phyloP scores from a whole-genome alignment of 2,113 vertebrate genomes.

The human region DNA sequence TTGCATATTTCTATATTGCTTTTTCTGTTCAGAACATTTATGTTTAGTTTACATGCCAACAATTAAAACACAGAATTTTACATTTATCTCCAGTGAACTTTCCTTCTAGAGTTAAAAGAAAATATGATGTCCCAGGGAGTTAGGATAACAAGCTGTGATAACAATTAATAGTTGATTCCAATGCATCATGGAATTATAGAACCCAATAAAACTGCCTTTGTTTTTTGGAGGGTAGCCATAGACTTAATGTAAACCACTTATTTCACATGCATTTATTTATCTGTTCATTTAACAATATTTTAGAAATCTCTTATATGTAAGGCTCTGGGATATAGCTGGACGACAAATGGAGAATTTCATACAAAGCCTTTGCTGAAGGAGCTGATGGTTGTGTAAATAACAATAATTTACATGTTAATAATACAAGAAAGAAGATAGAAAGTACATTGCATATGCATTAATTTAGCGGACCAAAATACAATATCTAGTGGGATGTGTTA shows the following conservation, averaged over 20 bases:
- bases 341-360: neutral
- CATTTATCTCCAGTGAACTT: neutral
- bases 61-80: neutral
- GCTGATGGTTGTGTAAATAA: neutral
- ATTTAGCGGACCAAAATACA: neutral
- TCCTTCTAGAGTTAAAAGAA: neutral
- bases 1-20: neutral
- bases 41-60: neutral
- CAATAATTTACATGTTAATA: neutral
- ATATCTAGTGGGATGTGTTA: neutral
- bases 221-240: neutral
- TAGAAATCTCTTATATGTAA: neutral
- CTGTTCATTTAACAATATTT: conserved; percentile 25
- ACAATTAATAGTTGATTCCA: neutral
- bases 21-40: neutral
- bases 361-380: neutral
- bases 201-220: neutral
- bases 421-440: neutral
- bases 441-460: neutral
- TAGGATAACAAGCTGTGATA: neutral
- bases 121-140: neutral
- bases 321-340: neutral
- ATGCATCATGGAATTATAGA: neutral
- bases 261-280: neutral
- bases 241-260: neutral